A percentile compares a stretch with the other conserved stretches of the same genome.
phyloP scores from a whole-genome alignment of 64 coral and sea anemone species.

The Hydrozoanthus tunicans region DNA sequence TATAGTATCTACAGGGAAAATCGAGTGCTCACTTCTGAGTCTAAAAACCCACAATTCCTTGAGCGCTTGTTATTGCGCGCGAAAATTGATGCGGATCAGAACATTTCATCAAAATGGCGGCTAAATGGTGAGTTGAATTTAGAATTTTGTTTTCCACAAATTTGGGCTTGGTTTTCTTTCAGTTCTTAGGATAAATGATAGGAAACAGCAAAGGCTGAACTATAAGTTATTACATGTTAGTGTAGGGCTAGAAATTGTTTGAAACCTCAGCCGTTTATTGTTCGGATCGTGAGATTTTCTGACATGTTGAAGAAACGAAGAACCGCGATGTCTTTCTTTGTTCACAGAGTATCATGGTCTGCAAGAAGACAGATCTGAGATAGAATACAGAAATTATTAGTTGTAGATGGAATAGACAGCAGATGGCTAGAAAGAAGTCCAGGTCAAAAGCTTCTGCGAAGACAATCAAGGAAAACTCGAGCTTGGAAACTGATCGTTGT shows the following conservation, averaged over 20 bases:
- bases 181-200: neutral
- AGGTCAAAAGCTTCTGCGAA: neutral
- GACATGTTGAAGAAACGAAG: neutral
- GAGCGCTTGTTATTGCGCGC: conserved; percentile 11
- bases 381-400: neutral
- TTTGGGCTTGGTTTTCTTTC: neutral
- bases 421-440: neutral
- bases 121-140: neutral
- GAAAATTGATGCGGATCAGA: conserved; percentile 47
- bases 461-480: neutral
- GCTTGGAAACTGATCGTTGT: neutral
- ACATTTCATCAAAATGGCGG: conserved; percentile 38
- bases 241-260: neutral
- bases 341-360: neutral
- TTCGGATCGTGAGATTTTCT: neutral
- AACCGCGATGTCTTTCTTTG: neutral
- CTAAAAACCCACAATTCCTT: neutral
- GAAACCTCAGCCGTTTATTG: neutral
- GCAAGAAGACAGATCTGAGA: neutral
- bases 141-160: neutral
- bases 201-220: neutral
- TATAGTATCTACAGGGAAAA: too few species aligned
- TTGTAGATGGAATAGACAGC: neutral
- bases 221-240: neutral
- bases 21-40: neutral